A percentile compares a stretch with the other conserved stretches of the same genome.
Evolutionary conservation across 2,113 vertebrate genomes (phyloP).

Genomic region (Rhinopomastus cyanomelas): DNA sequence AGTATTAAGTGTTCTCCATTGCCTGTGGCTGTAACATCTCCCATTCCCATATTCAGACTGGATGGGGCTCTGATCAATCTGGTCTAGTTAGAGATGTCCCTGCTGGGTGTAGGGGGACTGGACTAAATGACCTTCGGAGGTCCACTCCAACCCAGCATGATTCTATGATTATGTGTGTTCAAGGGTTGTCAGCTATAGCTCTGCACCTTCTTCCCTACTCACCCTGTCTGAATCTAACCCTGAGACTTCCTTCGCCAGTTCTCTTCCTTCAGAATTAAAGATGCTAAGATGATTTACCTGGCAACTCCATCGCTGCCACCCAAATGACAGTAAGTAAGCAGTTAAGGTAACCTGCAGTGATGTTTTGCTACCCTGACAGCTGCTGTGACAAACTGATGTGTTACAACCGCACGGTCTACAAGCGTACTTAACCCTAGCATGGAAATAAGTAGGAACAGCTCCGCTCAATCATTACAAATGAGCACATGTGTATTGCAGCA

Average conservation of each 20-base stretch:
- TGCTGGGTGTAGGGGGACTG: no score
- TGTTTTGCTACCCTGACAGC: not conserved
- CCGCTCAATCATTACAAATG: not conserved
- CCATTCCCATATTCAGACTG: not conserved
- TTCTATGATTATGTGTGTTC: no score
- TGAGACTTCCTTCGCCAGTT: not conserved
- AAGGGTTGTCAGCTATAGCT: not conserved
- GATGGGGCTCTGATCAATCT: no score
- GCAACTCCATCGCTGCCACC: not conserved
- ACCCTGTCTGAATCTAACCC: not conserved
- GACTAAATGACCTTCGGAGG: no score
- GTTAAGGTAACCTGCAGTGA: not conserved
- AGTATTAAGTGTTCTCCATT: not conserved
- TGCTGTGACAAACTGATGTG: not conserved
- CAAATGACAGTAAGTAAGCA: not conserved
- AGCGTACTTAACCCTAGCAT: not conserved
- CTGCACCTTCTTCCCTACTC: not conserved
- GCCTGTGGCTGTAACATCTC: not conserved
- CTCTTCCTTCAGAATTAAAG: not conserved
- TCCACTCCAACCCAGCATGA: no score
- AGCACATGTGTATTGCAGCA: not conserved
- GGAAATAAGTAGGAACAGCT: not conserved
- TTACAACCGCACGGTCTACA: not conserved
- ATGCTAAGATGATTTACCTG: not conserved
- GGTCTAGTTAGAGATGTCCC: no score